Evolutionary conservation across 1,140 invertebrate species (phyloP).

Genomic region (Hypsibius dujardini): DNA sequence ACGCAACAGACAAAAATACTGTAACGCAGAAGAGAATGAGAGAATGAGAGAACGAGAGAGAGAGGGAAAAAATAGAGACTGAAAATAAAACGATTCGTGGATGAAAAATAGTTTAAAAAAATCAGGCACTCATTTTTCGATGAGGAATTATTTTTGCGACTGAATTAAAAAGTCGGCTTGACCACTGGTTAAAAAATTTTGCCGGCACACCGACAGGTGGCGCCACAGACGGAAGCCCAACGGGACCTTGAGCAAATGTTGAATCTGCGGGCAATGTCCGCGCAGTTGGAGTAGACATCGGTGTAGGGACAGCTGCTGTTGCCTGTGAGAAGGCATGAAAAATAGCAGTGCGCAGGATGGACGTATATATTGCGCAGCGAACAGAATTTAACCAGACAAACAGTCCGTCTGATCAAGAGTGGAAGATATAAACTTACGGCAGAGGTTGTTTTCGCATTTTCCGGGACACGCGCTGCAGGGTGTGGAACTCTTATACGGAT

Average conservation of each 20-base stretch:
- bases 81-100: too few species aligned
- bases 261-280: background rate
- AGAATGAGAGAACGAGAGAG: too few species aligned
- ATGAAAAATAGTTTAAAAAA: too few species aligned
- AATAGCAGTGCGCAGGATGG: background rate
- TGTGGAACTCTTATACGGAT: background rate
- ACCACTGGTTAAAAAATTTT: background rate
- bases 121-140: too few species aligned
- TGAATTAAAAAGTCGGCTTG: too few species aligned
- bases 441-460: background rate
- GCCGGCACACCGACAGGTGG: background rate
- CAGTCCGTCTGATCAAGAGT: too few species aligned
- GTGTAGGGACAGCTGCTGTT: background rate
- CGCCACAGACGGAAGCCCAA: background rate
- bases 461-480: background rate
- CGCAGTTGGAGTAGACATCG: constrained; percentile 6
- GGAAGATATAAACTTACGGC: background rate
- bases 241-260: background rate
- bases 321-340: background rate
- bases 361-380: background rate
- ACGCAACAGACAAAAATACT: too few species aligned
- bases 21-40: too few species aligned
- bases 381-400: too few species aligned
- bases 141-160: too few species aligned
- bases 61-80: too few species aligned